Evolutionary conservation across 2,797 vertebrate species (phyloP).

Genomic region (Takifugu rubripes): DNA sequence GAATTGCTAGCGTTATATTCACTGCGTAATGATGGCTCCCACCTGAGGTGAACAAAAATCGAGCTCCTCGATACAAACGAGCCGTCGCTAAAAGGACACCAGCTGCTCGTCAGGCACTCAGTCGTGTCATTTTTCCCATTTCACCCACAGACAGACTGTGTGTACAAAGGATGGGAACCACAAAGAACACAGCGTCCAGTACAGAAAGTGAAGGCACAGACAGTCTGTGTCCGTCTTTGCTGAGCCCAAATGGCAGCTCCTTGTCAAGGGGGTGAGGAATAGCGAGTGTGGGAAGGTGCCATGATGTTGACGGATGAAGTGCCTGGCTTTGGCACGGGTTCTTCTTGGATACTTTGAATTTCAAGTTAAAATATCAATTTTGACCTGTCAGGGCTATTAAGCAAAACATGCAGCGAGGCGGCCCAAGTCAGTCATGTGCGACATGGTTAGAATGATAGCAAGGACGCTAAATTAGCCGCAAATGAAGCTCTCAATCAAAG

Average conservation of each 20-base stretch:
- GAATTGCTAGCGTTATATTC: slow-evolving; percentile 30
- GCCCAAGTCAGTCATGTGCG: not conserved
- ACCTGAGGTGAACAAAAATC: slow-evolving; percentile 45
- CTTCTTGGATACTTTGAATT: not conserved
- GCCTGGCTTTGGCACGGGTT: slow-evolving; percentile 10
- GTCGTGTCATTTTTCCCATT: slow-evolving; percentile 35
- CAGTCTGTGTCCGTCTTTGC: too few species aligned
- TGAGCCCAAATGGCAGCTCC: slow-evolving; percentile 32
- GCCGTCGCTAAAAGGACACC: slow-evolving; percentile 29
- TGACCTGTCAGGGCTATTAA: not conserved
- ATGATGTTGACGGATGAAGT: slow-evolving; percentile 24
- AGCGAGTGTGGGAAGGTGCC: slow-evolving; percentile 1
- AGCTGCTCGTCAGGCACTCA: slow-evolving; percentile 27
- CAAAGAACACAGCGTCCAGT: slow-evolving; percentile 4
- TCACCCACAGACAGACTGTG: slow-evolving; percentile 25
- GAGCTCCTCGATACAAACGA: slow-evolving; percentile 28
- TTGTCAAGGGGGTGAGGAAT: slow-evolving; percentile 31
- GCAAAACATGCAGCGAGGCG: too few species aligned
- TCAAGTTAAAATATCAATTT: not conserved
- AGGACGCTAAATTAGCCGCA: not conserved
- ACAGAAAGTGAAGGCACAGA: too few species aligned
- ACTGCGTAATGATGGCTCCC: slow-evolving; percentile 24
- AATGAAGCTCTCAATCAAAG: not conserved
- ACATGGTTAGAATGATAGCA: too few species aligned
- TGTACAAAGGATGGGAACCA: slow-evolving; percentile 7